Conservation (phyloP, 2,797 vertebrate species). For the Carcharodon carcharias region DNA sequence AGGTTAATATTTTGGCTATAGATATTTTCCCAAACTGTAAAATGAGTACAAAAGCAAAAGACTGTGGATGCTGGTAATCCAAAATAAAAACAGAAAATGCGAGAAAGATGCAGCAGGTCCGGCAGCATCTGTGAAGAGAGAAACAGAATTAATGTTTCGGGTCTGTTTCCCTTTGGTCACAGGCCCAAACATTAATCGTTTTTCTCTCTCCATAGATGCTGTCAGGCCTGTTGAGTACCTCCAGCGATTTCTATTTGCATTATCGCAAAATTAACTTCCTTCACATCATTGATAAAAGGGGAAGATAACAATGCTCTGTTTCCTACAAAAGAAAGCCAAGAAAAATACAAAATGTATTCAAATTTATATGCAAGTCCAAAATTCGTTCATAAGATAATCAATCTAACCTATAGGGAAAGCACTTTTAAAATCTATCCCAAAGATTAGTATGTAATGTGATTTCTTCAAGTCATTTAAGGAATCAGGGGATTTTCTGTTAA, state of each 20-base stretch:
- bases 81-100: neutral
- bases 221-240: neutral
- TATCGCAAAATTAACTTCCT: neutral
- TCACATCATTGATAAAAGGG: neutral
- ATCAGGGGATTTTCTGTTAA: neutral
- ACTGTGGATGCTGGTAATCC: neutral
- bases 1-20: neutral
- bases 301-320: neutral
- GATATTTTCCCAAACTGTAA: neutral
- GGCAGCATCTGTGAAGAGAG: neutral
- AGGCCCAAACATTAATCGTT: neutral
- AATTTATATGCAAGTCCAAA: neutral
- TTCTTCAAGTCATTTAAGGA: neutral
- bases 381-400: neutral
- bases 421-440: neutral
- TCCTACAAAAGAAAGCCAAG: neutral
- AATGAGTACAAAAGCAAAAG: neutral
- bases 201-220: neutral
- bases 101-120: neutral
- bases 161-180: too few species aligned
- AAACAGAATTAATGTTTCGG: too few species aligned
- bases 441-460: too few species aligned
- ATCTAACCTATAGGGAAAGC: neutral
- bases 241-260: neutral
- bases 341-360: neutral